Evolutionary conservation across 2,888 invertebrate species (phyloP).

Genomic region (Blera fallax): DNA sequence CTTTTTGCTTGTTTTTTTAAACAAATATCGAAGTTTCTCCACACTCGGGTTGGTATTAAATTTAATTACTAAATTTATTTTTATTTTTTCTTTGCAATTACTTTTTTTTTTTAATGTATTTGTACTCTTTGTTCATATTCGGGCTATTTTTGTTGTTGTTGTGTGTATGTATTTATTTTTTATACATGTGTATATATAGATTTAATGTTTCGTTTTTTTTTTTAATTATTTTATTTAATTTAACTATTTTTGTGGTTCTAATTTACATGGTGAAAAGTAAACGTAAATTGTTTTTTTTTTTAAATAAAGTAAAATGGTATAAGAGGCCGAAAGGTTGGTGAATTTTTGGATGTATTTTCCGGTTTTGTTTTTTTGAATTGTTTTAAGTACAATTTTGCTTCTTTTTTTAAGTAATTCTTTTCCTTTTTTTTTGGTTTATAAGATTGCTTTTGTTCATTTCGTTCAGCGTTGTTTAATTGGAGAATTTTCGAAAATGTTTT

Average conservation of each 20-base stretch:
- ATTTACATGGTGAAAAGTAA: slow-evolving; percentile 64
- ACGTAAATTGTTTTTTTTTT: slow-evolving; percentile 6
- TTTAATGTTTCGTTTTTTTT: slow-evolving; percentile 32
- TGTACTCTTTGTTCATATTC: slow-evolving; percentile 82
- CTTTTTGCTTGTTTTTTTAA: background rate
- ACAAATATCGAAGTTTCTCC: slow-evolving; percentile 64
- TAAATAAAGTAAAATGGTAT: slow-evolving; percentile 46
- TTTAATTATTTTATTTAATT: slow-evolving; percentile 65
- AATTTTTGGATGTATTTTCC: slow-evolving; percentile 49
- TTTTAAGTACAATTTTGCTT: slow-evolving; percentile 37
- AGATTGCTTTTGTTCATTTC: slow-evolving; percentile 20
- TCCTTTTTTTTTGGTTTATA: slow-evolving; percentile 6
- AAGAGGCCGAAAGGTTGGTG: slow-evolving; percentile 70
- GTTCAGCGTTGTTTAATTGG: slow-evolving; percentile 57
- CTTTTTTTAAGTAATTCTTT: slow-evolving; percentile 32
- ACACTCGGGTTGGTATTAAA: slow-evolving; percentile 64
- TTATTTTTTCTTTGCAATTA: slow-evolving; percentile 47
- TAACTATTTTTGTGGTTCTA: slow-evolving; percentile 65
- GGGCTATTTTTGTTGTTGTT: slow-evolving; percentile 78
- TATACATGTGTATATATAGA: slow-evolving; percentile 43
- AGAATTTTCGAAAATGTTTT: slow-evolving; percentile 55
- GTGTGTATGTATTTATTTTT: slow-evolving; percentile 38
- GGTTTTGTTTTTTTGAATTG: slow-evolving; percentile 20
- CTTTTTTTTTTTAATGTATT: slow-evolving; percentile 79
- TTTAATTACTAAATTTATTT: slow-evolving; percentile 39